phyloP scores from a whole-genome alignment of 2,888 invertebrate genomes.

The Caenorhabditis panamensis region DNA sequence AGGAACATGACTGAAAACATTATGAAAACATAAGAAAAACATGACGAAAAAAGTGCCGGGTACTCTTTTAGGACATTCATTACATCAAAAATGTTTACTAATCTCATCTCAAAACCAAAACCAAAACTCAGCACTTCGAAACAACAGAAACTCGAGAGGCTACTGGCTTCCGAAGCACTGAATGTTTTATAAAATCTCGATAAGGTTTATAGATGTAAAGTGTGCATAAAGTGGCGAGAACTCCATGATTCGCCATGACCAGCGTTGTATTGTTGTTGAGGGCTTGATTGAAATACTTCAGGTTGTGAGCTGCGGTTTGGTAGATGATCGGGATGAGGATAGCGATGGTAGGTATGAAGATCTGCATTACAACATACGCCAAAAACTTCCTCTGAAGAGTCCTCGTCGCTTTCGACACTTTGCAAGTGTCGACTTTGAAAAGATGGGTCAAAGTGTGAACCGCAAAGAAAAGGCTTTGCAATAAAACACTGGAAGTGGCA shows the following conservation, averaged over 20 bases:
- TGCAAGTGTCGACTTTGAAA: neutral
- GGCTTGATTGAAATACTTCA: slow-evolving; percentile 46
- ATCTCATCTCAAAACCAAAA: too few species aligned
- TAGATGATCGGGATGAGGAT: slow-evolving; percentile 19
- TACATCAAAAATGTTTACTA: too few species aligned
- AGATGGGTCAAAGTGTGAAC: slow-evolving; percentile 39
- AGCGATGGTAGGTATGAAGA: slow-evolving; percentile 28
- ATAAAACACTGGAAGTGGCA: too few species aligned
- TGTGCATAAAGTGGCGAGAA: slow-evolving; percentile 14
- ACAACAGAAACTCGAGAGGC: too few species aligned
- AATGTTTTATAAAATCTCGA: slow-evolving; percentile 35
- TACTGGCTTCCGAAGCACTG: too few species aligned
- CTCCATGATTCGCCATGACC: slow-evolving; percentile 44
- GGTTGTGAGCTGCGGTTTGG: slow-evolving; percentile 27
- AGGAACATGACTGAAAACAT: too few species aligned
- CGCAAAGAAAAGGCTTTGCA: slow-evolving; percentile 18
- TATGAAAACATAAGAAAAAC: too few species aligned
- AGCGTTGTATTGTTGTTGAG: slow-evolving; percentile 50
- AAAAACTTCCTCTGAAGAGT: slow-evolving; percentile 44
- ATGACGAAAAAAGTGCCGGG: too few species aligned
- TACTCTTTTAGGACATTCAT: too few species aligned
- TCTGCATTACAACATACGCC: slow-evolving; percentile 24
- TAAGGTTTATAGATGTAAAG: slow-evolving; percentile 29
- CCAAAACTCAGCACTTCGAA: too few species aligned
- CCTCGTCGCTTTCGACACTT: slow-evolving; percentile 30